Conservation (phyloP, 2,113 vertebrate genomes). For the human (Homo sapiens) region GRCh38 chr3:141355501-141356000, state of each 20-base stretch:
- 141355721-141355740: not conserved
- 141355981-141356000: conserved; percentile 4
- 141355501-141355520: not conserved
- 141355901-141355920: not conserved
- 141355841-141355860: not conserved
- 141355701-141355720: not conserved
- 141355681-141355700: too few species aligned
- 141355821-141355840: not conserved
- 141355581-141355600: not conserved
- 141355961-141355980: conserved; percentile 12
- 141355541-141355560: not conserved
- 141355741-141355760: not conserved
- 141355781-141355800: not conserved
- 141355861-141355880: conserved; percentile 18
- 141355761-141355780: not conserved
- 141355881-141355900: conserved; percentile 6
- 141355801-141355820: not conserved
- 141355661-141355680: not conserved
- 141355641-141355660: not conserved
- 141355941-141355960: conserved; percentile 48
- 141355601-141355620: not conserved
- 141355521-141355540: not conserved
- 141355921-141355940: conserved; percentile 25
- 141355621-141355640: not conserved
- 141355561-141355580: not conserved